Conservation (phyloP, 2,113 vertebrate genomes). For the Pseudorhombus dupliciocellatus region DNA sequence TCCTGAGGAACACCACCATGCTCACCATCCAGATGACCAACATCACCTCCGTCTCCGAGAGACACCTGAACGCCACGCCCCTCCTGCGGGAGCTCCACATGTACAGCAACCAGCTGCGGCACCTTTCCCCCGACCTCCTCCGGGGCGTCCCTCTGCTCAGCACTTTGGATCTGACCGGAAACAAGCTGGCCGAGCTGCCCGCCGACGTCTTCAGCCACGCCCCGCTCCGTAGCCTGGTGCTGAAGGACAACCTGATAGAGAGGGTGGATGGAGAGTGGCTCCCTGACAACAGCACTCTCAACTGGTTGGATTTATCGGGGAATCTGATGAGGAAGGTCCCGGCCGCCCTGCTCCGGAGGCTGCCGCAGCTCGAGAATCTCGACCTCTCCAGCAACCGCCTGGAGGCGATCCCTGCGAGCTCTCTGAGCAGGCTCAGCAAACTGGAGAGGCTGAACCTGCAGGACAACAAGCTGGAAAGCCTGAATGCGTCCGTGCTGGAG, state of each 20-base stretch:
- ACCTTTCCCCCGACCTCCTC: constrained; percentile 77
- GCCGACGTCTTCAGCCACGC: constrained; percentile 65
- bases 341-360: constrained; percentile 54
- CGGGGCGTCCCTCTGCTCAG: constrained; percentile 68
- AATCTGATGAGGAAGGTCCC: constrained; percentile 77
- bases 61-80: constrained; percentile 69
- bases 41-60: constrained; percentile 68
- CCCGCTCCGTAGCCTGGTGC: constrained; percentile 77
- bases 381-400: constrained; percentile 84
- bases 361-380: constrained; percentile 74
- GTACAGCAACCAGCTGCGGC: constrained; percentile 80
- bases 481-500: constrained; percentile 63
- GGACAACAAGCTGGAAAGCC: constrained; percentile 75
- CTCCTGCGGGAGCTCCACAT: constrained; percentile 84
- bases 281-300: constrained; percentile 67
- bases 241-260: constrained; percentile 81
- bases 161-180: constrained; percentile 85
- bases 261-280: constrained; percentile 68
- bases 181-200: constrained; percentile 78
- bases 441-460: constrained; percentile 82
- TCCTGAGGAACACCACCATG: constrained; percentile 71
- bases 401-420: constrained; percentile 55
- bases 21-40: constrained; percentile 86
- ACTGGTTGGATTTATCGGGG: constrained; percentile 80
- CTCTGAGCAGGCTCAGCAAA: constrained; percentile 53